These are phyloP conservation scores for Callopanchax toddi DNA, from an alignment of 2,113 vertebrate species.

Conservation along the genomic window DNA sequence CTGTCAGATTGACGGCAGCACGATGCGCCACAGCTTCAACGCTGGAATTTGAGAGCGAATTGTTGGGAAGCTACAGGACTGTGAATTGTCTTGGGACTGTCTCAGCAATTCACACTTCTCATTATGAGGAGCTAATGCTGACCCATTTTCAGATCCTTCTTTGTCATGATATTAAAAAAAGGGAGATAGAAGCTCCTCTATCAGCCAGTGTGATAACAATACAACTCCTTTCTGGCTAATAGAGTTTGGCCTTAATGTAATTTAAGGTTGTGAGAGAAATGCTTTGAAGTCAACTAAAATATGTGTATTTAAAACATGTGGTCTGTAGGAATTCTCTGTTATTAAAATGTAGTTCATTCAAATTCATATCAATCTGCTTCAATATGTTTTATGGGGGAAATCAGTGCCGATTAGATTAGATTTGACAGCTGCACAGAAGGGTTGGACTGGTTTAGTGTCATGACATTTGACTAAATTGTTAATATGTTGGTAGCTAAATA, in stretches of 20 bases:
- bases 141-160: slow-evolving; percentile 49
- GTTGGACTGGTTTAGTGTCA: no score
- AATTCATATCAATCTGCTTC: no score
- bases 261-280: slow-evolving; percentile 22
- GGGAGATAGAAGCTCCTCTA: slow-evolving; percentile 22
- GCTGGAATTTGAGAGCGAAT: slow-evolving; percentile 17
- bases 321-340: not conserved
- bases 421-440: no score
- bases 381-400: no score
- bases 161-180: slow-evolving; percentile 2
- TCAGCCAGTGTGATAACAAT: slow-evolving; percentile 18
- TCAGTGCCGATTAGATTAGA: no score
- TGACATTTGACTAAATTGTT: no score
- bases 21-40: not conserved
- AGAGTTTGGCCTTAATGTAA: slow-evolving; percentile 31
- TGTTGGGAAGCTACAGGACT: slow-evolving; percentile 24
- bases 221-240: slow-evolving; percentile 16
- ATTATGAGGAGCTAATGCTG: slow-evolving; percentile 22
- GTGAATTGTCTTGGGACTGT: slow-evolving; percentile 40
- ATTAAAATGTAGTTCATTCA: no score
- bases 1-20: slow-evolving; percentile 3
- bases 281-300: slow-evolving; percentile 15
- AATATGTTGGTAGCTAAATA: no score
- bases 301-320: not conserved
- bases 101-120: slow-evolving; percentile 22